Evolutionary conservation across 2,113 vertebrate species (phyloP).

Genomic region (Xenopus tropicalis): DNA sequence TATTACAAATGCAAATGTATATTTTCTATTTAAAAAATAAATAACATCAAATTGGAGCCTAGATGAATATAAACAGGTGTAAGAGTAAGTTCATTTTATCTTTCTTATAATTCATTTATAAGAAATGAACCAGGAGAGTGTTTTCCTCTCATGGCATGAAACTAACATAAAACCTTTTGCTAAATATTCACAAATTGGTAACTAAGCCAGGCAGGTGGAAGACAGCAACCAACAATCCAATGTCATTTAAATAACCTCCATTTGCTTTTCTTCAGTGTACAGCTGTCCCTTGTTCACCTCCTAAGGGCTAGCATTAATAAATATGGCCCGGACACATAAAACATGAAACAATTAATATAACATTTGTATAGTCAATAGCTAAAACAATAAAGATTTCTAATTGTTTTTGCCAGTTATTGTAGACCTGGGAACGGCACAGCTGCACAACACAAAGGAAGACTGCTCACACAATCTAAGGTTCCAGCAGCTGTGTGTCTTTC

Average conservation of each 20-base stretch:
- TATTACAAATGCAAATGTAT: too few species aligned
- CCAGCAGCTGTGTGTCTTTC: slow-evolving; percentile 52
- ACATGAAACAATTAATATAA: slow-evolving; percentile 54
- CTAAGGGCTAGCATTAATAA: slow-evolving; percentile 49
- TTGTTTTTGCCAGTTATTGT: slow-evolving; percentile 53
- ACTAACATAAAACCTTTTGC: slow-evolving; percentile 9
- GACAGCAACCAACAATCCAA: slow-evolving; percentile 50
- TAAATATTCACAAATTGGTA: slow-evolving; percentile 41
- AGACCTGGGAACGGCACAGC: slow-evolving; percentile 59
- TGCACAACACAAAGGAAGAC: slow-evolving; percentile 56
- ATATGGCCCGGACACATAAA: slow-evolving; percentile 61
- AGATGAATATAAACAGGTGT: too few species aligned
- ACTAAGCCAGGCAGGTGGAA: slow-evolving; percentile 54
- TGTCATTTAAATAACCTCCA: slow-evolving; percentile 54
- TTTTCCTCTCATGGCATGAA: not conserved
- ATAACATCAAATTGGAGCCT: too few species aligned
- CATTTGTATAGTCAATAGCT: slow-evolving; percentile 49
- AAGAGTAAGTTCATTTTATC: too few species aligned
- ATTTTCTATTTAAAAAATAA: too few species aligned
- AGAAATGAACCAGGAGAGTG: too few species aligned
- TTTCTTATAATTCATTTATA: too few species aligned
- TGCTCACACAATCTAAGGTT: slow-evolving; percentile 49
- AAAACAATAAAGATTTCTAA: slow-evolving; percentile 57
- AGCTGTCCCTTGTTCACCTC: slow-evolving; percentile 54
- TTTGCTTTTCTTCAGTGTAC: slow-evolving; percentile 48